Base-by-base conservation (phyloP, 30 jellyfish, hydroid and myxozoan genomes). In the Hydractinia echinata region DNA sequence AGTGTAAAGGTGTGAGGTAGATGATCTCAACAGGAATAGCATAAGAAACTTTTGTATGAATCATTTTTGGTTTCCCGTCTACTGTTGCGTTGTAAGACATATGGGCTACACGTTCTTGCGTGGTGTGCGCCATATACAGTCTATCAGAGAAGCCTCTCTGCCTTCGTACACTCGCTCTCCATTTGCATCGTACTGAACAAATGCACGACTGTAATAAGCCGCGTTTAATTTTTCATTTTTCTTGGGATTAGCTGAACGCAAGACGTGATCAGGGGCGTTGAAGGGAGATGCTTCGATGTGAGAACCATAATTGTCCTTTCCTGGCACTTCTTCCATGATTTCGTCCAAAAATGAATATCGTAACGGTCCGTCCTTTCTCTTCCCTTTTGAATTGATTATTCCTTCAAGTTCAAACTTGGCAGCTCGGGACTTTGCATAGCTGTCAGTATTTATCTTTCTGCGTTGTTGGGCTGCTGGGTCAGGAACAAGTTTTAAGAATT, bases 321-420 rank as follows among this genome's bases (percentile, higher is more conserved):
- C 97, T 9, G 95, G 97, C 7, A 91, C 67, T 77, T 91, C 88
- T 66, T 86, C 95, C 97, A 91, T 91, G 48, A 85, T 53, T 8
- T 66, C 84, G 58, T 91, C 97, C 69, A 91, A 77, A 53, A 78
- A 78, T 9, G 86, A 73, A 49, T 88, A 55, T 6, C 49, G 53
- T 10, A 81, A 60, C 53, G 94, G 96, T 5, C 89, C 83, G 55
- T 79, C 92, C 10, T 10, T 60, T 51, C 79, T 16, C 50, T 66
- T 69, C 13, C 78, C 77, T 0, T 85, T 79, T 9, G 54, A 53
- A 0, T 78, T 76, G 44, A 50, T 73, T 61, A 13, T 19, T 19
- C 61, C 85, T 66, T 91, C 95, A 14, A 86, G 67, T 6, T 85
- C 68, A 82, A 91, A 91, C 66, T 96, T 53, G 4, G 97, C 97